A percentile compares a stretch with the other conserved stretches of the same genome.
These are phyloP conservation scores for Pissodes strobi DNA, from an alignment of 1,140 invertebrate genomes.

Conservation along the genomic window DNA sequence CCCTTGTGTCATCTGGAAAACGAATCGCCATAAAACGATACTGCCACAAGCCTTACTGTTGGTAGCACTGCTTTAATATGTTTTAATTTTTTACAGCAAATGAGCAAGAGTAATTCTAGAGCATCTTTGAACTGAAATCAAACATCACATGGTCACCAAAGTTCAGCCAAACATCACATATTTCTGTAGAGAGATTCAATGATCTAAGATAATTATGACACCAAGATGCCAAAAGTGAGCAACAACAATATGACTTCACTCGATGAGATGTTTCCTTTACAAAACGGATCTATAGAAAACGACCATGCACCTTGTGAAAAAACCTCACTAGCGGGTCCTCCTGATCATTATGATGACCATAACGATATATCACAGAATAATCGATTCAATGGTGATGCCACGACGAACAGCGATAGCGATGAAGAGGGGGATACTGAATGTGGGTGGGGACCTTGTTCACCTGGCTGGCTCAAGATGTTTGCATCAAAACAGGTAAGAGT, in stretches of 20 bases:
- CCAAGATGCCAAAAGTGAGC: slow-evolving; percentile 28
- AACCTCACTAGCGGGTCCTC: slow-evolving; percentile 16
- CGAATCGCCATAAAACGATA: no score
- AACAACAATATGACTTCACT: slow-evolving; percentile 28
- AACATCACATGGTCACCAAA: slow-evolving; percentile 6
- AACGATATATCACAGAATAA: slow-evolving; percentile 27
- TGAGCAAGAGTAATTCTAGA: neutral
- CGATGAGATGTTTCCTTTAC: slow-evolving; percentile 26
- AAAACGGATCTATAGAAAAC: slow-evolving; percentile 32
- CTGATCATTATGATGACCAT: slow-evolving; percentile 22
- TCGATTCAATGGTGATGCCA: slow-evolving; percentile 18
- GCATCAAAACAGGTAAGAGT: slow-evolving; percentile 78
- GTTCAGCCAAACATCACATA: neutral
- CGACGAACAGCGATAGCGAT: slow-evolving; percentile 33
- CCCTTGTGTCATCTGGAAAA: no score
- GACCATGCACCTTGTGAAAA: slow-evolving; percentile 23
- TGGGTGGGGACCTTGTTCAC: slow-evolving; percentile 71
- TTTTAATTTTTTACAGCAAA: no score
- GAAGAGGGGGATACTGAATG: slow-evolving; percentile 62
- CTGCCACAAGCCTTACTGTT: no score
- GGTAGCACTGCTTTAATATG: no score
- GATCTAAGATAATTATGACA: slow-evolving; percentile 27
- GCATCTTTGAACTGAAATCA: neutral
- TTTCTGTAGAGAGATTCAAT: slow-evolving; percentile 2
- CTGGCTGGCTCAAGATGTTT: slow-evolving; percentile 74